These are phyloP conservation scores for Poeciliopsis retropinna DNA, from an alignment of 2,113 vertebrate genomes.

Conservation along the genomic window DNA sequence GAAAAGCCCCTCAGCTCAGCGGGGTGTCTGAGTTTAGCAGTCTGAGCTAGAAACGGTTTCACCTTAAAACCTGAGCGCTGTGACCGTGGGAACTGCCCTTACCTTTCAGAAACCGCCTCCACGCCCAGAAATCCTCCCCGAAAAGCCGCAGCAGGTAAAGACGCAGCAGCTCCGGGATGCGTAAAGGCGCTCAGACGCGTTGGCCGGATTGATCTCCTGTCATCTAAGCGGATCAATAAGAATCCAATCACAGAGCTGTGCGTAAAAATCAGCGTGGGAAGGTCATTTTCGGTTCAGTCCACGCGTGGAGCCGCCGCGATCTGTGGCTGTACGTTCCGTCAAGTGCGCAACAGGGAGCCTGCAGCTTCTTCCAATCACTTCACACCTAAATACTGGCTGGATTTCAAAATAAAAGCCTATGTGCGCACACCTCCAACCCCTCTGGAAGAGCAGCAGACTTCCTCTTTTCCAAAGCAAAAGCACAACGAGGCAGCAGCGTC, in stretches of 20 bases:
- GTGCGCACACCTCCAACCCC: neutral
- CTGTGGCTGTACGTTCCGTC: conserved; percentile 7
- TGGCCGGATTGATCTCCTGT: neutral
- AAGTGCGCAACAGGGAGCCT: conserved; percentile 54
- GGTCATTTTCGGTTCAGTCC: conserved; percentile 20
- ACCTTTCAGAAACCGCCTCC: conserved; percentile 7
- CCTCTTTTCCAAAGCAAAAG: neutral
- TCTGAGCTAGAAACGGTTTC: neutral
- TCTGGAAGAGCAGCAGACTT: neutral
- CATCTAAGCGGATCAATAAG: neutral
- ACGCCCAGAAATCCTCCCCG: neutral
- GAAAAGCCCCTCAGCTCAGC: neutral
- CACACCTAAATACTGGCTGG: neutral
- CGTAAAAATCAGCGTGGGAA: neutral
- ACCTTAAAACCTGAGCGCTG: neutral
- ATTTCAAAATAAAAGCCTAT: conserved; percentile 58
- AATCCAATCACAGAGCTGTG: conserved; percentile 17
- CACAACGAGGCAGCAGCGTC: too few relatives aligned
- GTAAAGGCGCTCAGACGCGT: conserved; percentile 12
- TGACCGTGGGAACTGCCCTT: neutral
- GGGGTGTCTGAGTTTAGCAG: neutral
- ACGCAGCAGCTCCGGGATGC: conserved; percentile 43
- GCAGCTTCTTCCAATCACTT: conserved; percentile 18
- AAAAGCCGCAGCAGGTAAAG: neutral
- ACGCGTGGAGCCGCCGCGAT: conserved; percentile 6